Evolutionary conservation across 2,888 invertebrate genomes (phyloP).

Genomic region (Brassicogethes aeneus): DNA sequence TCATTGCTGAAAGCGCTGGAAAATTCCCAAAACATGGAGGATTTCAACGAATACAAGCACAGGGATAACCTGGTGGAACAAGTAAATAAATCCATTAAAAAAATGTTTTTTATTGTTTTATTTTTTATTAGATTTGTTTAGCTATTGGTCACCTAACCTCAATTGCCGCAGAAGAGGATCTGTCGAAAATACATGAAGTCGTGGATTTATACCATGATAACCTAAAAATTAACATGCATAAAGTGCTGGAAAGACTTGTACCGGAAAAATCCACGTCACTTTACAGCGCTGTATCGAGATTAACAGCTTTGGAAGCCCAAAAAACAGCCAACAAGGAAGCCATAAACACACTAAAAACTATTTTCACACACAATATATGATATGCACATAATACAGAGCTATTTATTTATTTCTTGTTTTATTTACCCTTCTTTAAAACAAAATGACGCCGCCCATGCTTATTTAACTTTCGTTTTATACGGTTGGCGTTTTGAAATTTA

Average conservation of each 20-base stretch:
- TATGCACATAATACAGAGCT: background rate
- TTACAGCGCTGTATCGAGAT: slow-evolving; percentile 28
- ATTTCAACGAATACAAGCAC: slow-evolving; percentile 78
- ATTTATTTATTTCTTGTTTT: background rate
- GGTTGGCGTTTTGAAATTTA: too few species aligned
- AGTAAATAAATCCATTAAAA: too few species aligned
- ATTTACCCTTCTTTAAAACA: background rate
- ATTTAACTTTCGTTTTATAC: too few species aligned
- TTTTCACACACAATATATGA: background rate
- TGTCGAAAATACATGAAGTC: slow-evolving; percentile 45
- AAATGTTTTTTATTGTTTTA: slow-evolving; percentile 29
- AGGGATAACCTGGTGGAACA: slow-evolving; percentile 80
- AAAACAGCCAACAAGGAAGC: background rate
- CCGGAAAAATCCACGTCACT: slow-evolving; percentile 39
- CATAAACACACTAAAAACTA: background rate
- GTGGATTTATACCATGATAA: slow-evolving; percentile 42
- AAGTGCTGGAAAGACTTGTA: slow-evolving; percentile 36
- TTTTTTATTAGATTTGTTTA: slow-evolving; percentile 67
- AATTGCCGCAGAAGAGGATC: slow-evolving; percentile 49
- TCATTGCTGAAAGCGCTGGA: slow-evolving; percentile 66
- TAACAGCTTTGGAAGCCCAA: slow-evolving; percentile 8
- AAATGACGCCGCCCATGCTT: too few species aligned
- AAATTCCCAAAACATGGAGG: slow-evolving; percentile 67
- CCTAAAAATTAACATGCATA: slow-evolving; percentile 35
- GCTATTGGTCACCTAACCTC: slow-evolving; percentile 63